A percentile compares a stretch with the other conserved stretches of the same genome.
These are phyloP conservation scores for Herpetotheres cachinnans DNA, from an alignment of 2,113 vertebrate species.

Conservation along the genomic window DNA sequence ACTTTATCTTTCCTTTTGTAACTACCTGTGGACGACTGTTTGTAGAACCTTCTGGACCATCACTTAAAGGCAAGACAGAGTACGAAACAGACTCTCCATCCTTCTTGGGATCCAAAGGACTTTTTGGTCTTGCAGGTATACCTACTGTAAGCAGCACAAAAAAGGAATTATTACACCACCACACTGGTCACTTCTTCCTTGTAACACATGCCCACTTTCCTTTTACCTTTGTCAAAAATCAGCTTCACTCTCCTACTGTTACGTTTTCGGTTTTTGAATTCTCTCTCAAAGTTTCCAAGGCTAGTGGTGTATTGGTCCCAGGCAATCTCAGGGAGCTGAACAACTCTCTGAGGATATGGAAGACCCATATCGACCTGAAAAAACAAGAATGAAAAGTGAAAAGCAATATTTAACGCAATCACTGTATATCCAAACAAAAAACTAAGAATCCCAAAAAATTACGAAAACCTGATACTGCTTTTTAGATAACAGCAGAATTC, in stretches of 20 bases:
- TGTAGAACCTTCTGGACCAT: conserved; percentile 83
- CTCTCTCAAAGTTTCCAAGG: conserved; percentile 92
- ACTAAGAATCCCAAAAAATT: not conserved
- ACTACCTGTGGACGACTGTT: conserved; percentile 86
- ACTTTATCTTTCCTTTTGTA: not conserved
- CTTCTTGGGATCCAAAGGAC: conserved; percentile 90
- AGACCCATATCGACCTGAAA: conserved; percentile 87
- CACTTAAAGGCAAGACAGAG: conserved; percentile 91
- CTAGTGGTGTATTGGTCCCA: conserved; percentile 98
- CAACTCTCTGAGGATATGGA: conserved; percentile 94
- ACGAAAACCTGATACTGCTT: not conserved
- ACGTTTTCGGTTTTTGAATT: conserved; percentile 93
- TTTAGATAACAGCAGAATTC: not conserved
- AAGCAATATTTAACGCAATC: not conserved
- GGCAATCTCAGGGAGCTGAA: conserved; percentile 92
- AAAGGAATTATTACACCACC: not conserved
- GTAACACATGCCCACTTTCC: not conserved
- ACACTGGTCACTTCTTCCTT: not conserved
- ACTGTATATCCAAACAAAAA: not conserved
- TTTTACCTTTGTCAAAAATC: conserved; percentile 93
- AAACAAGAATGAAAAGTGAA: not conserved
- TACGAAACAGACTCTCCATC: conserved; percentile 89
- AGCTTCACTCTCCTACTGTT: conserved; percentile 91
- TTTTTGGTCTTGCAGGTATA: conserved; percentile 92
- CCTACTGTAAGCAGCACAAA: conserved; percentile 76